Percentiles rank a stretch among this genome's conserved stretches.
Conservation (phyloP, 2,797 vertebrate species). For the Oreortyx pictus region DNA sequence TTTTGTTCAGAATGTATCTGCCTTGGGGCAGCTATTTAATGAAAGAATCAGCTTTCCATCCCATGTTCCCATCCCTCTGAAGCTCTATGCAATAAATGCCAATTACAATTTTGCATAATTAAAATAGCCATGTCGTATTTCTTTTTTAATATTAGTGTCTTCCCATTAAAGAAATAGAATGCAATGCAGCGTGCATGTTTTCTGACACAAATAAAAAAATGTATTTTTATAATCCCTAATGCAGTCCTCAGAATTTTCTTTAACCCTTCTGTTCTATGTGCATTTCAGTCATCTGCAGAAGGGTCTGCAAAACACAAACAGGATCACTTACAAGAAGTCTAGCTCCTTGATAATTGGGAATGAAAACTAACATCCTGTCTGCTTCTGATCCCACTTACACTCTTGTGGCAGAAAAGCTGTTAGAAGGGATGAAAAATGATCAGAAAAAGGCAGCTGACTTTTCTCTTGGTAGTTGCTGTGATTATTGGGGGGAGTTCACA, state of each 20-base stretch:
- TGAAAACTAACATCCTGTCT: slow-evolving; percentile 31
- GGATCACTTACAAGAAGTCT: not conserved
- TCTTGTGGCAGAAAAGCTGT: not conserved
- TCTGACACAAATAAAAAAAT: not conserved
- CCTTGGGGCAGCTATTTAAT: slow-evolving; percentile 70
- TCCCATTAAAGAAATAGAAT: slow-evolving; percentile 15
- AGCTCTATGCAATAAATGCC: slow-evolving; percentile 46
- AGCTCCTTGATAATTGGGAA: slow-evolving; percentile 15
- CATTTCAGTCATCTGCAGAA: not conserved
- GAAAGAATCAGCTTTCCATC: slow-evolving; percentile 60
- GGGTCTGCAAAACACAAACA: slow-evolving; percentile 11
- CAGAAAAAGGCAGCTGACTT: not conserved
- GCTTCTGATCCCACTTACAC: not conserved
- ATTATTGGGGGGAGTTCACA: not conserved
- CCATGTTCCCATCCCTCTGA: slow-evolving; percentile 42
- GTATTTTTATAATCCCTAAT: not conserved
- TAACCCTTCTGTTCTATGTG: not conserved
- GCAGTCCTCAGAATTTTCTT: not conserved
- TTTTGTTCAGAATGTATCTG: slow-evolving; percentile 60
- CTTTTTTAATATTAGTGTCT: slow-evolving; percentile 37
- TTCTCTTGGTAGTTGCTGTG: not conserved
- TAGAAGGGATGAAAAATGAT: slow-evolving; percentile 45
- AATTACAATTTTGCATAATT: slow-evolving; percentile 69
- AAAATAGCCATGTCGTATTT: slow-evolving; percentile 49
- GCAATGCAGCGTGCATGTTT: not conserved